phyloP scores from a whole-genome alignment of 2,113 vertebrate genomes.

The Pterocles orientalis region DNA sequence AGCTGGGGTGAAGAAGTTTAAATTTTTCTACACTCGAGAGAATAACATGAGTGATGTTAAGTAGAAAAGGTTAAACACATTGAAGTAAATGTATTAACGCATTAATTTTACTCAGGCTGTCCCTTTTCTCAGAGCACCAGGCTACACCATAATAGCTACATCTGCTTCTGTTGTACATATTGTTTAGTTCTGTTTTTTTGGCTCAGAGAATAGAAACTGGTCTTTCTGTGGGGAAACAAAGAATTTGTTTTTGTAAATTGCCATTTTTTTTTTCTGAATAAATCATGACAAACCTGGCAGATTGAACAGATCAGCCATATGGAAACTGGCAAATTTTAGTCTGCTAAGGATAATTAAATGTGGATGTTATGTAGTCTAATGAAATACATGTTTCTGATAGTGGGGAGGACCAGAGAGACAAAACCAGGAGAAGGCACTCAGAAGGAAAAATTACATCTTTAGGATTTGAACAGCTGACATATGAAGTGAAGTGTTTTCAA shows the following conservation, averaged over 20 bases:
- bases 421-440: background rate
- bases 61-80: slow-evolving; percentile 17
- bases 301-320: slow-evolving; percentile 52
- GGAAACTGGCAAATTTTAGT: slow-evolving; percentile 58
- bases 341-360: slow-evolving; percentile 36
- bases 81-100: slow-evolving; percentile 13
- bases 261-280: slow-evolving; percentile 16
- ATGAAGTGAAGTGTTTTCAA: background rate
- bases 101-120: slow-evolving; percentile 4
- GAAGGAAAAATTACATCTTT: background rate
- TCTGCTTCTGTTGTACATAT: slow-evolving; percentile 63
- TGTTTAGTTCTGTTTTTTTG: slow-evolving; percentile 52
- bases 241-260: slow-evolving; percentile 67
- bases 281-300: slow-evolving; percentile 52
- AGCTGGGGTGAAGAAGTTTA: background rate
- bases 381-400: slow-evolving; percentile 6
- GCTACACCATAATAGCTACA: slow-evolving; percentile 46
- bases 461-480: background rate
- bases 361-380: slow-evolving; percentile 12
- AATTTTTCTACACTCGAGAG: background rate
- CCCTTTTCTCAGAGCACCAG: slow-evolving; percentile 16
- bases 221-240: slow-evolving; percentile 67
- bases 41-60: background rate
- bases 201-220: slow-evolving; percentile 53
- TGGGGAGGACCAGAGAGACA: background rate